Evolutionary conservation across 2,113 vertebrate genomes (phyloP).

Genomic region (Pseudorasbora parva): DNA sequence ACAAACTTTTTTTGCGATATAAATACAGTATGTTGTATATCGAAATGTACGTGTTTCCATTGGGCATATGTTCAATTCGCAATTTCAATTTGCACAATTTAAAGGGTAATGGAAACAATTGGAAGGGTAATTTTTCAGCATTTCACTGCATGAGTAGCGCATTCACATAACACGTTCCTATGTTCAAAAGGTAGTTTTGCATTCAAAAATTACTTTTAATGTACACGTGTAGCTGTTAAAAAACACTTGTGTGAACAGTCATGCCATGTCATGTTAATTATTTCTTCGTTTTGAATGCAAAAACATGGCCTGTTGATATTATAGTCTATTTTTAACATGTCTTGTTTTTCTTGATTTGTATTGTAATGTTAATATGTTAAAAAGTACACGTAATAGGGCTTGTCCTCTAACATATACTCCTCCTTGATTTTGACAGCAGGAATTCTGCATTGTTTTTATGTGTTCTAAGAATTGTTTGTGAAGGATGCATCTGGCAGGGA

Average conservation of each 20-base stretch:
- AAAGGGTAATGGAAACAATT: no score
- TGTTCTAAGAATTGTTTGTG: slow-evolving; percentile 8
- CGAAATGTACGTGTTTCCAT: no score
- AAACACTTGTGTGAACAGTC: no score
- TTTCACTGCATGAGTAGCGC: neutral
- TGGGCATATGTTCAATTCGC: no score
- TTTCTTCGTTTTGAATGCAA: neutral
- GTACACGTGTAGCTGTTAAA: no score
- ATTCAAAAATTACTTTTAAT: neutral
- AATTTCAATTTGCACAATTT: no score
- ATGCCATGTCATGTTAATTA: no score
- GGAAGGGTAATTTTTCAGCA: neutral
- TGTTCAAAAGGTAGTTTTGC: neutral
- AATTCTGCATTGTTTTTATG: slow-evolving; percentile 24
- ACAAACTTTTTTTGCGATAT: no score
- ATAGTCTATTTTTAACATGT: neutral
- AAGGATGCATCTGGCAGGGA: slow-evolving; percentile 50
- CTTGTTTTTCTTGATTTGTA: slow-evolving; percentile 4
- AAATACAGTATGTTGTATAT: no score
- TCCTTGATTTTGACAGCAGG: slow-evolving; percentile 18
- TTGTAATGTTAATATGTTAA: neutral
- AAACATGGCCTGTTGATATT: neutral
- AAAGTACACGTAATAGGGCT: neutral
- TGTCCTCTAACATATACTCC: slow-evolving; percentile 8
- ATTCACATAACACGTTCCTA: neutral